Evolutionary conservation across 2,888 invertebrate genomes (phyloP).

Genomic region (Pyrochroa serraticornis): DNA sequence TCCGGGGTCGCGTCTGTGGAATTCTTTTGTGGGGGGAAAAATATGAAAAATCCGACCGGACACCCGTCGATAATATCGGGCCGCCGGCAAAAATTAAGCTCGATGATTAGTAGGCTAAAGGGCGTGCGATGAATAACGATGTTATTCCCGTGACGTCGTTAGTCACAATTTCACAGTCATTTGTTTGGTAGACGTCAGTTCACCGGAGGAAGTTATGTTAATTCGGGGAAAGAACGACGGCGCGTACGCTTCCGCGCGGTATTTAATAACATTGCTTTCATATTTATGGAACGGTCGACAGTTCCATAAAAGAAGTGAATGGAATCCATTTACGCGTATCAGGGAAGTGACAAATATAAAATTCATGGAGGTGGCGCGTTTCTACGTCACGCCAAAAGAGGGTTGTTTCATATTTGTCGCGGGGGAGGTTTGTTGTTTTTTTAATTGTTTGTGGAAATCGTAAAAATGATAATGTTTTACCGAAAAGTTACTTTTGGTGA

Average conservation of each 20-base stretch:
- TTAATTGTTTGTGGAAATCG: too few species aligned
- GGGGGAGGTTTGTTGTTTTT: too few species aligned
- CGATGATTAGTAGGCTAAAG: too few species aligned
- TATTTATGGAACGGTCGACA: conserved; percentile 25
- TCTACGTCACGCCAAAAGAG: too few species aligned
- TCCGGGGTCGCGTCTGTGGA: too few species aligned
- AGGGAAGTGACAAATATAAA: conserved; percentile 18
- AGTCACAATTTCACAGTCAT: conserved; percentile 37
- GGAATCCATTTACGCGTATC: conserved; percentile 16
- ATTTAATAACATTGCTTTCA: conserved; percentile 26
- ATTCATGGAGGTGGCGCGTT: conserved; percentile 11
- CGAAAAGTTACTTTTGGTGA: too few species aligned
- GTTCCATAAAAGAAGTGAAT: conserved; percentile 19
- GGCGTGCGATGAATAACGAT: conserved; percentile 33
- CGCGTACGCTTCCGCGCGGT: conserved; percentile 7
- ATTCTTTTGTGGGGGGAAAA: too few species aligned
- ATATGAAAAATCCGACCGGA: too few species aligned
- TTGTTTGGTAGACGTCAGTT: conserved; percentile 25
- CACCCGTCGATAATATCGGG: too few species aligned
- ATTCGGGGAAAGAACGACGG: conserved; percentile 33
- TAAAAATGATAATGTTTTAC: too few species aligned
- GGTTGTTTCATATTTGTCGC: too few species aligned
- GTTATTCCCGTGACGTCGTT: conserved; percentile 34
- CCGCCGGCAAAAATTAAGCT: too few species aligned
- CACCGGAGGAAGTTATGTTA: conserved; percentile 36